phyloP scores from a whole-genome alignment of 2,888 invertebrate species.

The Standfussiana lucernea region DNA sequence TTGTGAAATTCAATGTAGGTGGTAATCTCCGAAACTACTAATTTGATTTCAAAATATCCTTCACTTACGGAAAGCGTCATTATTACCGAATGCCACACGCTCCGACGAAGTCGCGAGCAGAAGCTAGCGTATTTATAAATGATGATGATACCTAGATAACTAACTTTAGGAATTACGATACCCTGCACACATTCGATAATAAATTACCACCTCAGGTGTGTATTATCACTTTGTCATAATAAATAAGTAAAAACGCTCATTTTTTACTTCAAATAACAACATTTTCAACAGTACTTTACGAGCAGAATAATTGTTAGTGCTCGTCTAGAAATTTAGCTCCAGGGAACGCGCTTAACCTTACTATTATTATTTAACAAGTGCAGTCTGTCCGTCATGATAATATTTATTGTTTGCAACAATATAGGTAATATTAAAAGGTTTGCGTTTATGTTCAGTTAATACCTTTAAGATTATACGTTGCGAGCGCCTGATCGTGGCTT shows the following conservation, averaged over 20 bases:
- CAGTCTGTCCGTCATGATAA: conserved; percentile 60
- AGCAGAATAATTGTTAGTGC: conserved; percentile 42
- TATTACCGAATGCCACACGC: too few species aligned
- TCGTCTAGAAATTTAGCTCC: conserved; percentile 51
- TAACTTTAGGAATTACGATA: not conserved
- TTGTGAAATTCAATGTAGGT: not conserved
- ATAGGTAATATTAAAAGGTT: conserved; percentile 72
- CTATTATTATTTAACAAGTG: conserved; percentile 65
- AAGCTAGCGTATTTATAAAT: not conserved
- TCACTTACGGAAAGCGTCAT: not conserved
- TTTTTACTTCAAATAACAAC: conserved; percentile 46
- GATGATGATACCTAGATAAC: not conserved
- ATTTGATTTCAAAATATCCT: not conserved
- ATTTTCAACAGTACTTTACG: conserved; percentile 30
- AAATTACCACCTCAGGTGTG: conserved; percentile 28
- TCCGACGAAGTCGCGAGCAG: not conserved
- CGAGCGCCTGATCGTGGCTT: conserved; percentile 65
- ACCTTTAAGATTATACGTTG: conserved; percentile 75
- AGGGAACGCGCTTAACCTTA: conserved; percentile 45
- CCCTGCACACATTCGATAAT: not conserved
- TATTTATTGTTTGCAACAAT: conserved; percentile 72
- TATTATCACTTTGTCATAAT: conserved; percentile 46
- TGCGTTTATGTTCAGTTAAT: conserved; percentile 69
- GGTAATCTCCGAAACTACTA: not conserved
- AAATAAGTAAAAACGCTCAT: conserved; percentile 34